Evolutionary conservation across 2,888 invertebrate species (phyloP).

Genomic region (Agrotis ipsilon): DNA sequence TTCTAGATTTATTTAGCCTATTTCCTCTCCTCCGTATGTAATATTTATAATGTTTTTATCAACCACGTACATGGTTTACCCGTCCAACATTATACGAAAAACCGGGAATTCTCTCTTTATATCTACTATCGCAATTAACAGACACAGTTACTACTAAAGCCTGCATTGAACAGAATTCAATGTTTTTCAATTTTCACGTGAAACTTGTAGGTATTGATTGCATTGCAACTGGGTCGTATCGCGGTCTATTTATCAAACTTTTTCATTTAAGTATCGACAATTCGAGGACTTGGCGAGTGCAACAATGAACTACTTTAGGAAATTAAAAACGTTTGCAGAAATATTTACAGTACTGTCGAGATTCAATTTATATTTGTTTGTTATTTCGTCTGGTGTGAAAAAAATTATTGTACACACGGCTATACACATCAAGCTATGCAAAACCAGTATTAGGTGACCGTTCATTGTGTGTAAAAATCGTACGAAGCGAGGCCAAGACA

Average conservation of each 20-base stretch:
- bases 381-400: no score
- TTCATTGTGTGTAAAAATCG: no score
- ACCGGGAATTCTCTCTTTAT: background rate
- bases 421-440: no score
- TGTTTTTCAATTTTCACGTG: constrained; percentile 21
- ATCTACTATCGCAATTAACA: constrained; percentile 1
- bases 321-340: background rate
- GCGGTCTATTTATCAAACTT: constrained; percentile 29
- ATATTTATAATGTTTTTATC: no score
- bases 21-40: no score
- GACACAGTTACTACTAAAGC: constrained; percentile 3
- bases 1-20: no score
- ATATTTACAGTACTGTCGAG: background rate
- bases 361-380: background rate
- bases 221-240: constrained; percentile 24
- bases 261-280: constrained; percentile 6
- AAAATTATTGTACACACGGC: no score
- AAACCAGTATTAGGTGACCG: no score
- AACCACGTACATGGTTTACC: no score
- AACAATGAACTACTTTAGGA: background rate
- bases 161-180: constrained; percentile 2
- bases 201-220: constrained; percentile 7
- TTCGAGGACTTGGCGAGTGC: constrained; percentile 1
- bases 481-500: no score
- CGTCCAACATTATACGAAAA: background rate